Evolutionary conservation across 1,140 invertebrate genomes (phyloP).

Genomic region (Orchesella cincta): DNA sequence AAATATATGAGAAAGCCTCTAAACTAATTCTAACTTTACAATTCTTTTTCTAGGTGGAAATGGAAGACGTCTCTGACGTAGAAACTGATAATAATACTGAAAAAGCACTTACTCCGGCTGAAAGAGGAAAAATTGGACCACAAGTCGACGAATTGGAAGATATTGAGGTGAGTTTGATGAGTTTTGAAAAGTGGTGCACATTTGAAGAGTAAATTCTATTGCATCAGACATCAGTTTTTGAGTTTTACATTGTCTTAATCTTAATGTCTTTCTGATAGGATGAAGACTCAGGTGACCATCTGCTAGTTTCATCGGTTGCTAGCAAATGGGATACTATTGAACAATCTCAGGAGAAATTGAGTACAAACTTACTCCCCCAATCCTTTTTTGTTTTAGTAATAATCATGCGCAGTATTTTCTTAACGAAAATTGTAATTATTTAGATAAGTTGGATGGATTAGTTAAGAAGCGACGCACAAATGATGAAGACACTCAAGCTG

Average conservation of each 20-base stretch:
- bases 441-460: slow-evolving; percentile 87
- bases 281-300: slow-evolving; percentile 24
- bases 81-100: slow-evolving; percentile 34
- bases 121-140: slow-evolving; percentile 12
- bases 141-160: slow-evolving; percentile 11
- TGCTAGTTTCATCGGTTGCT: slow-evolving; percentile 29
- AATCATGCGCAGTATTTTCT: slow-evolving; percentile 31
- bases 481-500: slow-evolving; percentile 49
- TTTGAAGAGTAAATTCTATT: no score
- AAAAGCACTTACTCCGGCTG: background rate
- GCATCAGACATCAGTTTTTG: no score
- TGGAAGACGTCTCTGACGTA: slow-evolving; percentile 49
- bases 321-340: slow-evolving; percentile 70
- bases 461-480: slow-evolving; percentile 60
- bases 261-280: slow-evolving; percentile 33
- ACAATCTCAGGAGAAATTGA: slow-evolving; percentile 65
- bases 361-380: no score
- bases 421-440: no score
- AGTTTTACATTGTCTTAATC: no score
- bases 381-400: slow-evolving; percentile 27
- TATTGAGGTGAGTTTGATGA: background rate
- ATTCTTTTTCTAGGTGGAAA: slow-evolving; percentile 44
- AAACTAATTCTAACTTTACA: background rate
- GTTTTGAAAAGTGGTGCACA: no score
- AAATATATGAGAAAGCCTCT: no score